A percentile compares a stretch with the other conserved stretches of the same genome.
Conservation (phyloP, 2,888 invertebrate genomes). For the Dromius quadrimaculatus region DNA sequence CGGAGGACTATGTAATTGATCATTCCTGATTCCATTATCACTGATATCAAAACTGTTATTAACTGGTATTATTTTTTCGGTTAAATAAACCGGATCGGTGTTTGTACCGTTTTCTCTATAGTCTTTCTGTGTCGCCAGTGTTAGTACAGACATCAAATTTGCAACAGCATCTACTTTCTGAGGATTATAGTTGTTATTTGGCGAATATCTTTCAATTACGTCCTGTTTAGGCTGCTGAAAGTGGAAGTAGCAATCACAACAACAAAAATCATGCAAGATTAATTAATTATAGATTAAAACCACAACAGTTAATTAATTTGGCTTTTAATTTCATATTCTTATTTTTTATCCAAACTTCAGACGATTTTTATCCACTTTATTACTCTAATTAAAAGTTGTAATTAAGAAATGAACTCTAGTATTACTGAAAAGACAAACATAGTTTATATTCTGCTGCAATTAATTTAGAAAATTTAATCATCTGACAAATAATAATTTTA, state of each 20-base stretch:
- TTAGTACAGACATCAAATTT: slow-evolving; percentile 46
- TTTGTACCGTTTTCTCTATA: slow-evolving; percentile 47
- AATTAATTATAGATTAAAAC: too few relatives aligned
- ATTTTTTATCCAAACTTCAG: too few relatives aligned
- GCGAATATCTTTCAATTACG: slow-evolving; percentile 20
- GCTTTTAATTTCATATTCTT: too few relatives aligned
- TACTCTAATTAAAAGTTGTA: too few relatives aligned
- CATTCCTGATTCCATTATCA: slow-evolving; percentile 13
- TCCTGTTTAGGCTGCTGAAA: slow-evolving; percentile 38
- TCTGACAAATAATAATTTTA: too few relatives aligned
- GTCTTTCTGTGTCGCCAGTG: slow-evolving; percentile 37
- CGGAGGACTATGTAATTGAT: slow-evolving; percentile 30
- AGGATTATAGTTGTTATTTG: slow-evolving; percentile 18
- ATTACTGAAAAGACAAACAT: background rate
- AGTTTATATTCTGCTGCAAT: background rate
- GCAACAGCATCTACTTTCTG: slow-evolving; percentile 46
- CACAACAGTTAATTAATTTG: too few relatives aligned
- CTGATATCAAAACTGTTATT: slow-evolving; percentile 31
- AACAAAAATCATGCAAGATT: slow-evolving; percentile 10
- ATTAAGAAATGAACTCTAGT: too few relatives aligned
- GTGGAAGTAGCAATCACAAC: too few relatives aligned
- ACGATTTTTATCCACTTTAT: too few relatives aligned
- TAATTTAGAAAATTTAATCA: background rate
- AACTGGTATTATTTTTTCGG: slow-evolving; percentile 40
- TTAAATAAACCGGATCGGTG: slow-evolving; percentile 33